Base-by-base conservation (phyloP, 2,797 vertebrate genomes). In the Siniperca scherzeri region DNA sequence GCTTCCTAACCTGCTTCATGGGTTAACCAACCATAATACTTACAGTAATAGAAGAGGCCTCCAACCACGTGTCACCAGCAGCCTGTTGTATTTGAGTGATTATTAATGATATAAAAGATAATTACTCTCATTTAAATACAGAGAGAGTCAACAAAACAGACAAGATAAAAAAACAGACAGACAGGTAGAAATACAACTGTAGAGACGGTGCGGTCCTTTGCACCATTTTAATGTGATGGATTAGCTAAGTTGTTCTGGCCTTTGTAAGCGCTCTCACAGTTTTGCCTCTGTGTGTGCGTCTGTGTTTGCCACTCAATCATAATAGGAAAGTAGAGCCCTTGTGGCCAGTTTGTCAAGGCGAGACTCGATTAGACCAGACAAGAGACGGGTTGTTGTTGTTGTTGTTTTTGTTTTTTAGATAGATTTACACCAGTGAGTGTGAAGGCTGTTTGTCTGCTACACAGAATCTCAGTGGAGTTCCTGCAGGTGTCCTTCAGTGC, bases 271-370 rank as follows among this genome's bases (percentile, higher is more conserved):
- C 76, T 74, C 88, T 70, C 84, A 46, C 42, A 17, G 5, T 16
- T 78, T 33, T 3, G 10, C 17, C 12, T 33, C 33, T 19, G 53
- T 48, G 21, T 77, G 42, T 65, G 48, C 8, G 44, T 74, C 12
- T 22, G 17, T 30, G 60, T 66, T 38, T 66, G 61, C 52, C 70
- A 44, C 77, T 91, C 80, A 72, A 40, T 91, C 84, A 74, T 73
- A 70, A 48, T 75, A 56, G 74, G 46, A 77, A 36, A 80, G 59
- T n/a, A 44, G 70, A 78, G 50, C 75, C 78, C 33, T 21, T 14
- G 50, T 70, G 74, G 65, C 69, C 79, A 1, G 40, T 81, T 85
- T 83, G 57, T 91, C 85, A 89, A 78, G 88, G 87, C 79, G 78
- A 90, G 57, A 36, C 59, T 60, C 19, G 27, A 84, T 88, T 70